These are phyloP conservation scores for Aphidoletes aphidimyza DNA, from an alignment of 2,888 invertebrate genomes.

Conservation along the genomic window DNA sequence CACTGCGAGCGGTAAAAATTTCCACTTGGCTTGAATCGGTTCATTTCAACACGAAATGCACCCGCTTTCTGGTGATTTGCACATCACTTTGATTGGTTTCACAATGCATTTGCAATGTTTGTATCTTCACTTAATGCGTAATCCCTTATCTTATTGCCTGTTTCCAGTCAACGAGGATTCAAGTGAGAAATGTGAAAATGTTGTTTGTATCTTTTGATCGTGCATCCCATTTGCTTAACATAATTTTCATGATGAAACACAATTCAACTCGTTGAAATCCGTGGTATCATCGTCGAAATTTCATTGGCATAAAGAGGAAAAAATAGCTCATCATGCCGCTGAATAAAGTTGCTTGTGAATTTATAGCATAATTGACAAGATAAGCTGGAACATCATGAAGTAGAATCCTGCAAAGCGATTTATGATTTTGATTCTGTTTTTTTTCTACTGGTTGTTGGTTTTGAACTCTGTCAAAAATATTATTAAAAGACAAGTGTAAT, in stretches of 20 bases:
- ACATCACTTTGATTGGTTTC: neutral
- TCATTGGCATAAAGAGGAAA: too few relatives aligned
- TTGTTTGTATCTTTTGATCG: neutral
- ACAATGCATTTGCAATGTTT: neutral
- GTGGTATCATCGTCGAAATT: too few relatives aligned
- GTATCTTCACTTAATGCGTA: too few relatives aligned
- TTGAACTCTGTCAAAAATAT: neutral
- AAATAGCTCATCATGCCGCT: neutral
- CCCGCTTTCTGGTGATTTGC: neutral
- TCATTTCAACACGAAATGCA: too few relatives aligned
- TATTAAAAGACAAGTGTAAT: neutral
- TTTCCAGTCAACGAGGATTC: too few relatives aligned
- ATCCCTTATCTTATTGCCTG: neutral
- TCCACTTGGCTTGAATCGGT: too few relatives aligned
- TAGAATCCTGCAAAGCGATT: neutral
- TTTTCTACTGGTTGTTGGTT: too few relatives aligned
- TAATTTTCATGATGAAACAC: too few relatives aligned
- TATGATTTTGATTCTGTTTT: neutral
- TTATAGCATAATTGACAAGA: conserved; percentile 22
- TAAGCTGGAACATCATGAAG: neutral
- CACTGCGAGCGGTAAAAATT: too few relatives aligned
- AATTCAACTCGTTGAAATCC: too few relatives aligned
- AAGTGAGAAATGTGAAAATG: too few relatives aligned
- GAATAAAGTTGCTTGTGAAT: neutral
- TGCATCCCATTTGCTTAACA: too few relatives aligned